phyloP scores from a whole-genome alignment of 2,797 vertebrate genomes.

The Alauda arvensis region DNA sequence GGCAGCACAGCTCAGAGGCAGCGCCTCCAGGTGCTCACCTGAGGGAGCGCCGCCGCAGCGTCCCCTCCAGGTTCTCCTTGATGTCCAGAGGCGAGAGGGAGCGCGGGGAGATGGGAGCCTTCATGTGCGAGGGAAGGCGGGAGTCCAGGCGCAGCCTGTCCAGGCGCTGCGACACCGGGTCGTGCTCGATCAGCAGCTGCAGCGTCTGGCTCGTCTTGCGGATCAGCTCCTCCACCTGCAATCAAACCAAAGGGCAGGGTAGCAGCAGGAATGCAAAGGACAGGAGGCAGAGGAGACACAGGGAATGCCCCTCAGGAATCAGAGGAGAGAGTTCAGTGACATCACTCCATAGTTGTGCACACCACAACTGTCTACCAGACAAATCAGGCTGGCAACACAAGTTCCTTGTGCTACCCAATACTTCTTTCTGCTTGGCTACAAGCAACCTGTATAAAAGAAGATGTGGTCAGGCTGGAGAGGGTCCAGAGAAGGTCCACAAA shows the following conservation, averaged over 20 bases:
- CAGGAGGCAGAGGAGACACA: not conserved
- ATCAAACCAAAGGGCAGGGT: not conserved
- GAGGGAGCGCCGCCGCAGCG: slow-evolving; percentile 86
- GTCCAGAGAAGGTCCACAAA: not conserved
- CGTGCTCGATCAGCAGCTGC: slow-evolving; percentile 92
- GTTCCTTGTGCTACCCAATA: not conserved
- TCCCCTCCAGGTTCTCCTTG: slow-evolving; percentile 81
- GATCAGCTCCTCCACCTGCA: slow-evolving; percentile 89
- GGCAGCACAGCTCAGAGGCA: not conserved
- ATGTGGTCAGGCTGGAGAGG: not conserved
- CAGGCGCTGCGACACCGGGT: slow-evolving; percentile 87
- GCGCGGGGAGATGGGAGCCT: slow-evolving; percentile 75
- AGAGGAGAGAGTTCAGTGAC: not conserved
- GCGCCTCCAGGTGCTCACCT: slow-evolving; percentile 69
- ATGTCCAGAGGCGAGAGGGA: slow-evolving; percentile 78
- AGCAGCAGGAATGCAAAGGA: not conserved
- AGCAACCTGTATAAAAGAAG: not conserved
- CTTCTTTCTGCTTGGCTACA: not conserved
- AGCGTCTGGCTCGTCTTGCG: slow-evolving; percentile 88
- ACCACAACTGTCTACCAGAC: not conserved
- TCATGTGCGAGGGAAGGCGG: slow-evolving; percentile 67
- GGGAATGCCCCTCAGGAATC: not conserved
- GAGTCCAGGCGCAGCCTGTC: slow-evolving; percentile 84
- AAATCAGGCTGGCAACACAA: not conserved
- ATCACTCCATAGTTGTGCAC: not conserved